phyloP scores from a whole-genome alignment of 2,797 vertebrate species.

The Luscinia luscinia region DNA sequence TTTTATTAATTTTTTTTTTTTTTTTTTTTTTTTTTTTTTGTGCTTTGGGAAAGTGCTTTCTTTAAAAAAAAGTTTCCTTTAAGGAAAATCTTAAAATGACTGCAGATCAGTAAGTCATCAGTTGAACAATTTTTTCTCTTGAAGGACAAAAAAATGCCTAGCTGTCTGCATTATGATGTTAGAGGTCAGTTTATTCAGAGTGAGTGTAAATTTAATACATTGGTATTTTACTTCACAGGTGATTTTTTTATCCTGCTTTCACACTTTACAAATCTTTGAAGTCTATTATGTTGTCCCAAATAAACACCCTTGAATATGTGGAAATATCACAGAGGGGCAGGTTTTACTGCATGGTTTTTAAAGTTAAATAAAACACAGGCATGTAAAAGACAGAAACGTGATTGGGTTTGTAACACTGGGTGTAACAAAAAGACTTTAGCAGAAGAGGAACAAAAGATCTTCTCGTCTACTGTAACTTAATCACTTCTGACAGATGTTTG shows the following conservation, averaged over 20 bases:
- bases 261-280: not conserved
- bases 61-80: not conserved
- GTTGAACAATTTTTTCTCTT: not conserved
- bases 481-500: slow-evolving; percentile 24
- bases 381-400: not conserved
- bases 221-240: not conserved
- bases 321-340: not conserved
- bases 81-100: not conserved
- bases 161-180: not conserved
- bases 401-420: not conserved
- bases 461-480: not conserved
- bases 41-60: not conserved
- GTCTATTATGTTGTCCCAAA: not conserved
- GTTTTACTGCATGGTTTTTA: not conserved
- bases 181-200: not conserved
- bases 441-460: not conserved
- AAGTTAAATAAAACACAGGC: not conserved
- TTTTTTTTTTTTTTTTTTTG: not conserved
- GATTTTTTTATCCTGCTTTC: not conserved
- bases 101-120: not conserved
- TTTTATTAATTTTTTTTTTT: not conserved
- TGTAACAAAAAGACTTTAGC: not conserved
- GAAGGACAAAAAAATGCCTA: not conserved
- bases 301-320: not conserved
- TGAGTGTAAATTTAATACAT: not conserved